These are phyloP conservation scores for Psephotus haematonotus DNA, from an alignment of 2,113 vertebrate species.

Conservation along the genomic window DNA sequence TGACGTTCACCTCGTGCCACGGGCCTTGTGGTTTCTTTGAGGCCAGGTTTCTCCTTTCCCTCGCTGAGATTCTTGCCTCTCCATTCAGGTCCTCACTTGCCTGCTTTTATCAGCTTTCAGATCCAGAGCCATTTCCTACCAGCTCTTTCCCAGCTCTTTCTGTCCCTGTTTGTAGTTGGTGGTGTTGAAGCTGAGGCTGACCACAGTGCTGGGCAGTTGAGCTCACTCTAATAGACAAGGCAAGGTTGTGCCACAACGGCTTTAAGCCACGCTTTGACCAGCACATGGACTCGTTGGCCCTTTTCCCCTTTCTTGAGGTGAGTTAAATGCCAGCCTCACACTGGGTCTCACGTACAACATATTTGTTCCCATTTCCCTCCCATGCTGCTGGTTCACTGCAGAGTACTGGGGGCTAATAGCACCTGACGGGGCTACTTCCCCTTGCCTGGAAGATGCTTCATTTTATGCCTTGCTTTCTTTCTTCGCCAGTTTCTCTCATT, in stretches of 20 bases:
- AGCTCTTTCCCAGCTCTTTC: background rate
- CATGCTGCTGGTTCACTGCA: conserved; percentile 15
- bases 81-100: background rate
- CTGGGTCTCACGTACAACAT: conserved; percentile 22
- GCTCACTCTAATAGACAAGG: background rate
- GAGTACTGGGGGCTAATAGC: conserved; percentile 32
- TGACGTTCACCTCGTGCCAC: background rate
- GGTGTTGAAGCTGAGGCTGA: background rate
- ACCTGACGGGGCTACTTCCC: conserved; percentile 24
- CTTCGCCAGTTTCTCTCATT: conserved; percentile 54
- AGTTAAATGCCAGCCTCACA: background rate
- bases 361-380: conserved; percentile 53
- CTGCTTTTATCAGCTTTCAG: background rate
- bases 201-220: background rate
- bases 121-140: background rate
- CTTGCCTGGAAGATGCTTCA: conserved; percentile 30
- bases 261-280: background rate
- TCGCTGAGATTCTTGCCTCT: background rate
- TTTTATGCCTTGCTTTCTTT: conserved; percentile 22
- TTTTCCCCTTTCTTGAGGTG: background rate
- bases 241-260: background rate
- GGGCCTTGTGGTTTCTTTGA: background rate
- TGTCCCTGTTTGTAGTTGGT: background rate
- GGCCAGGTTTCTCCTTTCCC: background rate
- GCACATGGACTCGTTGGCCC: background rate